Conservation (phyloP, 2,888 invertebrate species). For the Yponomeuta cagnagella region DNA sequence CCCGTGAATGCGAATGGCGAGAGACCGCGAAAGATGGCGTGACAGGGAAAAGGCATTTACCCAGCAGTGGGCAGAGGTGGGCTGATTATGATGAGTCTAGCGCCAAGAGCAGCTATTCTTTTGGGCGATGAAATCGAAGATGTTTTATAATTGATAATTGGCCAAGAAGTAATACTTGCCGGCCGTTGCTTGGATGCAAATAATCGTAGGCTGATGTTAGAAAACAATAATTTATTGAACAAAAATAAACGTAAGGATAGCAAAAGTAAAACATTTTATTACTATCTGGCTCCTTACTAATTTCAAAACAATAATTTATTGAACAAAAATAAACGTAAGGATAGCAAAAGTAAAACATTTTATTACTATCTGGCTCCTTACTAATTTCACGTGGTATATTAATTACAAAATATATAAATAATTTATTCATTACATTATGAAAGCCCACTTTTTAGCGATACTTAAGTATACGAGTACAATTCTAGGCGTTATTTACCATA, state of each 20-base stretch:
- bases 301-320: slow-evolving; percentile 11
- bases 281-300: neutral
- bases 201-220: neutral
- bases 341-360: neutral
- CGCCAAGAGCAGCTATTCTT: no score
- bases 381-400: neutral
- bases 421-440: neutral
- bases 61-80: no score
- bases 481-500: neutral
- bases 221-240: slow-evolving; percentile 13
- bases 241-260: slow-evolving; percentile 4
- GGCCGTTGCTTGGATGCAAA: neutral
- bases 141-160: no score
- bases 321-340: slow-evolving; percentile 7
- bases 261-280: neutral
- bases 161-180: no score
- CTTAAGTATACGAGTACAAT: neutral
- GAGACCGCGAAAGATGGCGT: no score
- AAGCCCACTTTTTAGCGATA: slow-evolving; percentile 10
- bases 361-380: neutral
- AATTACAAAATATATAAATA: slow-evolving; percentile 10
- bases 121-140: no score
- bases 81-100: no score
- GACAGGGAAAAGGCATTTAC: no score
- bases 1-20: no score